Evolutionary conservation across 2,113 vertebrate genomes (phyloP).

Genomic region (Nothocercus nigrocapillus): DNA sequence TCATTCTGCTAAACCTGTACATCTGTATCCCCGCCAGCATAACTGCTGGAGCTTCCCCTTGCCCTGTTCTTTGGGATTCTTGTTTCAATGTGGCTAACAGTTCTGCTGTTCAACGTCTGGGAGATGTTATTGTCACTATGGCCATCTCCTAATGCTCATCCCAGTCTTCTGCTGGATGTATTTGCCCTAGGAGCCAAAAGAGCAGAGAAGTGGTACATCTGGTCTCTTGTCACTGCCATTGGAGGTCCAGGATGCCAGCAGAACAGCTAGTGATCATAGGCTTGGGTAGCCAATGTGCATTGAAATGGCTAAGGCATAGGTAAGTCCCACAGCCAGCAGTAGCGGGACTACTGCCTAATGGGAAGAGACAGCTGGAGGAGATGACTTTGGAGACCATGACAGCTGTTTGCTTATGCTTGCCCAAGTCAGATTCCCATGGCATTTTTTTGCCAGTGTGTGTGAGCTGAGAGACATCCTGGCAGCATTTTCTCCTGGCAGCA

Average conservation of each 20-base stretch:
- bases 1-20: neutral
- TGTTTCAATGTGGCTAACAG: neutral
- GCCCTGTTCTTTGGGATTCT: neutral
- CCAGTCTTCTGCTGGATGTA: neutral
- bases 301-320: neutral
- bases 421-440: fast-evolving
- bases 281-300: neutral
- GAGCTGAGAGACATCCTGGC: neutral
- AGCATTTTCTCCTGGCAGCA: neutral
- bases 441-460: neutral
- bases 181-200: neutral
- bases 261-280: neutral
- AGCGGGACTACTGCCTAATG: neutral
- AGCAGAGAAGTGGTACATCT: neutral
- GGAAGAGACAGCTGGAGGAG: neutral
- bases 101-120: neutral
- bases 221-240: neutral
- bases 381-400: neutral
- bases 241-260: neutral
- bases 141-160: neutral
- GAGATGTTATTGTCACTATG: neutral
- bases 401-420: neutral
- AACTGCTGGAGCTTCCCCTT: neutral
- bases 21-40: neutral
- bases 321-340: neutral